Evolutionary conservation across 1,140 invertebrate species (phyloP).

Genomic region (Anthonomus grandis): DNA sequence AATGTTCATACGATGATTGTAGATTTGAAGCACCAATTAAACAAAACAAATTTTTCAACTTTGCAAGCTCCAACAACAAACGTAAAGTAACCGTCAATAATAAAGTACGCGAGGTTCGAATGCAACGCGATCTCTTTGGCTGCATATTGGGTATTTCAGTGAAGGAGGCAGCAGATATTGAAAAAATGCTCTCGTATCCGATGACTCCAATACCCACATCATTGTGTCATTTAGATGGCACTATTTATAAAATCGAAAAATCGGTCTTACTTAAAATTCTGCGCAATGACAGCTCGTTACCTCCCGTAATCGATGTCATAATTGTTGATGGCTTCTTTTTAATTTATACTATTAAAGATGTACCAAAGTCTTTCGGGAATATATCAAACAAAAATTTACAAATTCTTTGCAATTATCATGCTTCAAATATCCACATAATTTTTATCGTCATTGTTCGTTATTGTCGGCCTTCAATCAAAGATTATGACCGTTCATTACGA

Average conservation of each 20-base stretch:
- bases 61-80: no score
- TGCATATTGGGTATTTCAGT: conserved; percentile 1
- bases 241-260: conserved; percentile 29
- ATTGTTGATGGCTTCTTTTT: conserved; percentile 13
- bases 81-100: no score
- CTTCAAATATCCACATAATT: conserved; percentile 3
- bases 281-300: no score
- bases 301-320: no score
- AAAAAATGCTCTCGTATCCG: conserved; percentile 4
- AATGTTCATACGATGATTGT: no score
- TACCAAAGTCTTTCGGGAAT: conserved; percentile 16
- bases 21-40: no score
- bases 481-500: no score
- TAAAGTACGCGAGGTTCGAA: background rate
- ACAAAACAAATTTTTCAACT: no score
- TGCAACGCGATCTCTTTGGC: conserved; percentile 7
- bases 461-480: conserved; percentile 17
- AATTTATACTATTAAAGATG: conserved; percentile 23
- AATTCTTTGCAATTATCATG: no score
- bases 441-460: conserved; percentile 9
- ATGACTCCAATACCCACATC: background rate
- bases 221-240: background rate
- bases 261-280: no score
- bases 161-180: background rate
- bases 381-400: conserved; percentile 23